Conservation (phyloP, 2,888 invertebrate species). For the Diaprepes abbreviatus region DNA sequence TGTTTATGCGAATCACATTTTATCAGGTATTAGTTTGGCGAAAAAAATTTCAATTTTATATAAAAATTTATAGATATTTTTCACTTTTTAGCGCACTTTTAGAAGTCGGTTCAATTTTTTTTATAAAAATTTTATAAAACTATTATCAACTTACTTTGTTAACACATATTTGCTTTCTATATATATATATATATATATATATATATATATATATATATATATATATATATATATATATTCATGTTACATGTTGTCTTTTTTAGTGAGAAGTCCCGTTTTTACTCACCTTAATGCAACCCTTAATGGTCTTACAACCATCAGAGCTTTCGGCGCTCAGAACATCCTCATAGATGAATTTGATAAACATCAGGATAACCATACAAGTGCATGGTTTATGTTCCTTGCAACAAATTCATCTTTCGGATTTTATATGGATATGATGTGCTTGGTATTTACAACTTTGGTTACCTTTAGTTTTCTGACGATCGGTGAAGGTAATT, state of each 20-base stretch:
- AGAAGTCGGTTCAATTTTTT: too few relatives aligned
- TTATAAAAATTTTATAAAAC: too few relatives aligned
- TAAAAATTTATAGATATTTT: too few relatives aligned
- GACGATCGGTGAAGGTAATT: constrained; percentile 65
- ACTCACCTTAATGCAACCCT: constrained; percentile 85
- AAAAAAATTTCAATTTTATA: too few relatives aligned
- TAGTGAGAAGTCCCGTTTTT: constrained; percentile 89
- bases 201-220: too few relatives aligned
- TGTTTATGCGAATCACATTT: too few relatives aligned
- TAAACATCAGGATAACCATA: constrained; percentile 74
- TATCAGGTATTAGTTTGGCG: too few relatives aligned
- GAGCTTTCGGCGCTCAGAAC: constrained; percentile 80
- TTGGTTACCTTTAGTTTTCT: constrained; percentile 78
- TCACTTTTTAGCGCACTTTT: too few relatives aligned
- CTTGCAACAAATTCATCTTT: constrained; percentile 76
- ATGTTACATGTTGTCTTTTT: constrained; percentile 2
- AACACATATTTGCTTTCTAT: too few relatives aligned
- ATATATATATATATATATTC: too few relatives aligned
- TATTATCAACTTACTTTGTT: too few relatives aligned
- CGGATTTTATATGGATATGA: constrained; percentile 76
- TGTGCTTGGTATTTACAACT: constrained; percentile 75
- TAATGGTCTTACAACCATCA: constrained; percentile 83
- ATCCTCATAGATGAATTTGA: constrained; percentile 73
- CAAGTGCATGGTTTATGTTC: constrained; percentile 78
- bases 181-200: too few relatives aligned